Conservation (phyloP, 1,140 invertebrate species). For the Pachyrhynchus sulphureomaculatus region DNA sequence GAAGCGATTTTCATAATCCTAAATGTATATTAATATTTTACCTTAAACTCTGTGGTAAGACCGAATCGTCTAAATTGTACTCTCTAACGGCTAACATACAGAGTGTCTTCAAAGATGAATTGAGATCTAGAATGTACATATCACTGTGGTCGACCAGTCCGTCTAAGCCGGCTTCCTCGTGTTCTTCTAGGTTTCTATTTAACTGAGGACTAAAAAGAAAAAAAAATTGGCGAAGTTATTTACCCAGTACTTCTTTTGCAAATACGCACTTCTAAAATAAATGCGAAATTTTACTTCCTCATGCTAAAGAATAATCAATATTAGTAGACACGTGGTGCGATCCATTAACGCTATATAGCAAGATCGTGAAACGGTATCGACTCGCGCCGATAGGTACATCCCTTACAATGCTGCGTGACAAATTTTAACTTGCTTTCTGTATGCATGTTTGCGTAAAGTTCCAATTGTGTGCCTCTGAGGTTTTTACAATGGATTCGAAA, state of each 20-base stretch:
- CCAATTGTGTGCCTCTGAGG: no score
- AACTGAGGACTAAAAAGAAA: conserved; percentile 37
- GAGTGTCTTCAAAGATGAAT: conserved; percentile 69
- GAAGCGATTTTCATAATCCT: no score
- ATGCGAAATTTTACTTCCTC: no score
- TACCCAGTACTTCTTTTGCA: no score
- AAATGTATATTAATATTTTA: conserved; percentile 53
- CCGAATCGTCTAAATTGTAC: conserved; percentile 62
- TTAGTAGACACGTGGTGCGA: neutral
- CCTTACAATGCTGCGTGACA: no score
- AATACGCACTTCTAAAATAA: no score
- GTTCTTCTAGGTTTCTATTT: conserved; percentile 19
- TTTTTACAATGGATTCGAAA: no score
- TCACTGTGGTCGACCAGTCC: conserved; percentile 73
- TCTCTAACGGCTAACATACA: conserved; percentile 64
- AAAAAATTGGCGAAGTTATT: neutral
- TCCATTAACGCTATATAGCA: no score
- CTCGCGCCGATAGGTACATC: no score
- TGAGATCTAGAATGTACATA: conserved; percentile 73
- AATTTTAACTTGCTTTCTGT: no score
- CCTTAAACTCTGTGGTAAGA: conserved; percentile 64
- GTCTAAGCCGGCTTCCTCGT: neutral
- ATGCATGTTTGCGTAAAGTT: no score
- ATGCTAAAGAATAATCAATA: neutral
- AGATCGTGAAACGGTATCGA: no score